Evolutionary conservation across 2,888 invertebrate genomes (phyloP).

Genomic region (Eudemis profundana): DNA sequence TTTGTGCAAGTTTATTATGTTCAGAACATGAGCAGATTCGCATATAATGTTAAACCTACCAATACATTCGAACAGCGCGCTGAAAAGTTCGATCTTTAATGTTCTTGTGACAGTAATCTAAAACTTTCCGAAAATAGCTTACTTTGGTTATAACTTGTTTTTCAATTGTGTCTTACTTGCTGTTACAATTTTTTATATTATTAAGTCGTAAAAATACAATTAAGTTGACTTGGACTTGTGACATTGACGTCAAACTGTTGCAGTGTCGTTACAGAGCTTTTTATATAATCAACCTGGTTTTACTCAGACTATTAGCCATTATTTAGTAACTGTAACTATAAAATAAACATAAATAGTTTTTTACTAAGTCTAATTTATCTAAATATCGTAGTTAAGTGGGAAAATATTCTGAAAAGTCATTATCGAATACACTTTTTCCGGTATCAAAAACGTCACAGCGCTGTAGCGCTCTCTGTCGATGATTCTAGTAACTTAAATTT

Average conservation of each 20-base stretch:
- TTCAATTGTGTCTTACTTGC: not conserved
- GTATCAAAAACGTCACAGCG: conserved; percentile 47
- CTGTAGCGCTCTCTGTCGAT: conserved; percentile 66
- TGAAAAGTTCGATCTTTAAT: not conserved
- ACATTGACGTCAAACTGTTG: conserved; percentile 42
- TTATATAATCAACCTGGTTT: not conserved
- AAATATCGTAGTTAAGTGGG: not conserved
- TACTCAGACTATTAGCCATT: not conserved
- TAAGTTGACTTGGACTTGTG: conserved; percentile 36
- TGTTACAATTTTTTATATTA: not conserved
- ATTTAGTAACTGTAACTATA: not conserved
- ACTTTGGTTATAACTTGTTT: not conserved
- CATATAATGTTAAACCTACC: not conserved
- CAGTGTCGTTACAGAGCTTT: conserved; percentile 21
- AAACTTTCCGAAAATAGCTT: not conserved
- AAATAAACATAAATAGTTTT: not conserved
- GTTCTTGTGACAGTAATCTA: not conserved
- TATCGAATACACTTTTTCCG: conserved; percentile 72
- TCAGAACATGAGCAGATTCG: too few relatives aligned
- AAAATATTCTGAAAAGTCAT: conserved; percentile 31
- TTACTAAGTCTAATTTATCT: not conserved
- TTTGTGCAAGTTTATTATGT: too few relatives aligned
- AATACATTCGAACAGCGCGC: not conserved
- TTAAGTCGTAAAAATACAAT: not conserved
- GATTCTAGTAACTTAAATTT: conserved; percentile 60